Evolutionary conservation across 2,888 invertebrate species (phyloP).

Genomic region (Erannis defoliaria): DNA sequence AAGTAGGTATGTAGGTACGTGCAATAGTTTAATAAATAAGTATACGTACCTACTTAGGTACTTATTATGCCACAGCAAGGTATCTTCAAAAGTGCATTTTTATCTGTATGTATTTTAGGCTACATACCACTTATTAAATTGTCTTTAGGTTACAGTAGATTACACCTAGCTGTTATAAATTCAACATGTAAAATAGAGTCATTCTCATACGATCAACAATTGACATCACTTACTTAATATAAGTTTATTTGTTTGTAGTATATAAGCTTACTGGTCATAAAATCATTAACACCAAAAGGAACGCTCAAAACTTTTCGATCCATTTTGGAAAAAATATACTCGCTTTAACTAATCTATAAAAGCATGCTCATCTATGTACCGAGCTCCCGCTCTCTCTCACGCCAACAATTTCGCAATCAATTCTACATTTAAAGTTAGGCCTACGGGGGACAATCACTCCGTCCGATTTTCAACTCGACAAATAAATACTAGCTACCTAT

Average conservation of each 20-base stretch:
- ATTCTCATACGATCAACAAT: conserved; percentile 50
- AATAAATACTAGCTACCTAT: conserved; percentile 80
- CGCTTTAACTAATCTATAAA: conserved; percentile 5
- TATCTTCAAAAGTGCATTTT: not conserved
- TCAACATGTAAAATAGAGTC: conserved; percentile 63
- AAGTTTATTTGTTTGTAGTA: conserved; percentile 21
- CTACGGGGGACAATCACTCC: conserved; percentile 53
- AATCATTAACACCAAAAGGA: conserved; percentile 15
- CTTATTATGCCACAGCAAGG: not conserved
- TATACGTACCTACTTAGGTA: not conserved
- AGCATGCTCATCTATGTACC: conserved; percentile 9
- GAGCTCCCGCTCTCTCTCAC: not conserved
- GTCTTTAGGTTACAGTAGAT: not conserved
- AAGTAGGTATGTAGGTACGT: not conserved
- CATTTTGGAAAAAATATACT: conserved; percentile 1
- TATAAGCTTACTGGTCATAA: conserved; percentile 16
- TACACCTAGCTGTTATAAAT: conserved; percentile 33
- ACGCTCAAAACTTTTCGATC: not conserved
- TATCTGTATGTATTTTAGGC: not conserved
- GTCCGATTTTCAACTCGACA: conserved; percentile 53
- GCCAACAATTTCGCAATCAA: conserved; percentile 17
- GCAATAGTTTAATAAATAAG: not conserved
- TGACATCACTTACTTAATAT: conserved; percentile 33
- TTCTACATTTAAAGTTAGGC: conserved; percentile 50
- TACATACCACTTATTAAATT: not conserved